These are phyloP conservation scores for Tarsius wallacei DNA, from an alignment of 2,797 vertebrate genomes.

Conservation along the genomic window DNA sequence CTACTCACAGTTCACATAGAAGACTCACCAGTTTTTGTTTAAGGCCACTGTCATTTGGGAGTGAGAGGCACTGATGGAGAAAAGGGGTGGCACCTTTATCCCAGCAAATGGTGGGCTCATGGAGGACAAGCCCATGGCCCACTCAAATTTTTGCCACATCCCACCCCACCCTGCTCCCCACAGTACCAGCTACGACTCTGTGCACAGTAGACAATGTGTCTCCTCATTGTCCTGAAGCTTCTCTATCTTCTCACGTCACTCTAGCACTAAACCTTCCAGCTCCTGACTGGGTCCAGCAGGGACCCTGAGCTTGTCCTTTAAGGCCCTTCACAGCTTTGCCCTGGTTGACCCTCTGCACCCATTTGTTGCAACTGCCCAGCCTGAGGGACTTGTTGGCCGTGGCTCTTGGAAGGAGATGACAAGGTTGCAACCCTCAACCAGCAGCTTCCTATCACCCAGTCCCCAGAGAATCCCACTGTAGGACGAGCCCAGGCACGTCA, in stretches of 20 bases:
- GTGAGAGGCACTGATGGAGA: not conserved
- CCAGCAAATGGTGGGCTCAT: not conserved
- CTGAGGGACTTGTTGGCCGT: not conserved
- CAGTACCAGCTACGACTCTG: no score
- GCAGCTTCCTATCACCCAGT: not conserved
- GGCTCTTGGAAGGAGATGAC: not conserved
- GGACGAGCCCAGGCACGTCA: not conserved
- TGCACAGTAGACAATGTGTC: not conserved
- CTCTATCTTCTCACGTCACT: not conserved
- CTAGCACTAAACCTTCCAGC: not conserved
- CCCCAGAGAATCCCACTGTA: not conserved
- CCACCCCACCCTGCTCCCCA: not conserved
- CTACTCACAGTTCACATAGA: no score
- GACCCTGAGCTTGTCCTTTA: not conserved
- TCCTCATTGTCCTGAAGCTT: not conserved
- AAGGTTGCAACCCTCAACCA: not conserved
- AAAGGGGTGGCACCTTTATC: not conserved
- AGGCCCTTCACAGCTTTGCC: not conserved
- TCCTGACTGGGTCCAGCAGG: not conserved
- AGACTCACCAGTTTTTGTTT: no score
- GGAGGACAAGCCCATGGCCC: not conserved
- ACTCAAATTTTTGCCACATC: not conserved
- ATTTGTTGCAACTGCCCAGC: not conserved
- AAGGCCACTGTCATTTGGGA: rapidly evolving
- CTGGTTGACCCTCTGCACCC: not conserved